Conservation (phyloP, 2,888 invertebrate species). For the Aleiodes alternator region DNA sequence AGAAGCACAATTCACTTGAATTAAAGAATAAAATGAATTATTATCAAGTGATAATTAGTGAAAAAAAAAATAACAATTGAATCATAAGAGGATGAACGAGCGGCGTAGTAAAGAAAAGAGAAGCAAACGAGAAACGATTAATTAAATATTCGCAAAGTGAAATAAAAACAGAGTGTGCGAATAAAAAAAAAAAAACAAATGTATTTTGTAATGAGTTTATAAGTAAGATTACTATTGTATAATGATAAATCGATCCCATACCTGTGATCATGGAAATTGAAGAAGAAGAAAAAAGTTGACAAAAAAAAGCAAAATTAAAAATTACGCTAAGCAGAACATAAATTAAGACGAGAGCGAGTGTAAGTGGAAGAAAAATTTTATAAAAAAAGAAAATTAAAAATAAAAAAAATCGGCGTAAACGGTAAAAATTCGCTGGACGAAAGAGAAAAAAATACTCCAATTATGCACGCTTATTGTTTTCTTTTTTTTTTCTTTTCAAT, state of each 20-base stretch:
- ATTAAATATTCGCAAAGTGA: conserved; percentile 42
- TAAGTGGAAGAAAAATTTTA: conserved; percentile 7
- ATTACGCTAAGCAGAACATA: conserved; percentile 56
- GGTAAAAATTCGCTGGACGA: conserved; percentile 49
- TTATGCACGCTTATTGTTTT: conserved; percentile 32
- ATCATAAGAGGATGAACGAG: background rate
- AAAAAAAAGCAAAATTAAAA: conserved; percentile 49
- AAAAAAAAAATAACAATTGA: too few relatives aligned
- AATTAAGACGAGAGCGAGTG: conserved; percentile 42
- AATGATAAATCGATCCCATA: conserved; percentile 55
- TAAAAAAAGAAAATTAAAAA: conserved; percentile 33
- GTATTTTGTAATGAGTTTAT: conserved; percentile 75
- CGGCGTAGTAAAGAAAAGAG: conserved; percentile 32
- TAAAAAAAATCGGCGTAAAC: conserved; percentile 31
- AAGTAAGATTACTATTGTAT: conserved; percentile 64
- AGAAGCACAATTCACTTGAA: too few relatives aligned
- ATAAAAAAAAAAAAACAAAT: conserved; percentile 65
- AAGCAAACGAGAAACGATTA: conserved; percentile 21
- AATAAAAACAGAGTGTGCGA: conserved; percentile 60
- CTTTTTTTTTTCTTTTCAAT: conserved; percentile 21
- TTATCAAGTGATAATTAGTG: too few relatives aligned
- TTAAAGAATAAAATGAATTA: too few relatives aligned
- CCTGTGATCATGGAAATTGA: too few relatives aligned
- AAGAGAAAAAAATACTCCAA: conserved; percentile 32
- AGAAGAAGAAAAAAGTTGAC: conserved; percentile 52